Conservation (phyloP, 2,113 vertebrate genomes). For the Nymphicus hollandicus region DNA sequence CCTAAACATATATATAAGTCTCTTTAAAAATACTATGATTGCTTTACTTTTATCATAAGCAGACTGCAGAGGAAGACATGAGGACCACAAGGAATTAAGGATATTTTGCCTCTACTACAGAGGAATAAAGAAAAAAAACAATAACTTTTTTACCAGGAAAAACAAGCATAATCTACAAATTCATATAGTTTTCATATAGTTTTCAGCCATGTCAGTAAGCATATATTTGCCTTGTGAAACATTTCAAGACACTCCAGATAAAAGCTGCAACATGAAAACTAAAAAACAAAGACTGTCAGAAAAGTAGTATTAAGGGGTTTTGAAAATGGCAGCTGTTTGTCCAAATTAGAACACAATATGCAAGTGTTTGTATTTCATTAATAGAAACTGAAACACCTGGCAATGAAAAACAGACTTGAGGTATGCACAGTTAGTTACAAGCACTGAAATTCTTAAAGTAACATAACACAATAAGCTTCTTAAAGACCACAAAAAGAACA, state of each 20-base stretch:
- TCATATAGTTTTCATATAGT: not conserved
- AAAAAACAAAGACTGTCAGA: not conserved
- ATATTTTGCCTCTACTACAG: not conserved
- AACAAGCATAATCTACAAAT: not conserved
- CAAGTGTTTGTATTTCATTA: not conserved
- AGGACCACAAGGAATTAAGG: not conserved
- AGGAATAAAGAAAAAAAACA: not conserved
- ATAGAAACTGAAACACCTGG: not conserved
- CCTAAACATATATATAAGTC: not conserved
- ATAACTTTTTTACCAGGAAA: not conserved
- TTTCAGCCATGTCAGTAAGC: not conserved
- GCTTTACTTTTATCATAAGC: not conserved
- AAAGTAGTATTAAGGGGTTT: not conserved
- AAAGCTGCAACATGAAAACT: not conserved
- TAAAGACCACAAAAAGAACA: not conserved
- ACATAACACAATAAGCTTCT: not conserved
- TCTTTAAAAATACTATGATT: not conserved
- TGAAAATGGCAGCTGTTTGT: not conserved
- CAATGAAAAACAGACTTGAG: not conserved
- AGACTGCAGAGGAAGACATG: not conserved
- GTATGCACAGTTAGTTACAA: not conserved
- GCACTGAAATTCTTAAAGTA: not conserved
- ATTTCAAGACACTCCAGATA: not conserved
- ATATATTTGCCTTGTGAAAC: not conserved
- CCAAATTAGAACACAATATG: not conserved